Evolutionary conservation across 2,888 invertebrate genomes (phyloP), one percentile per base, ranked within the genome.

Genomic region (Hesperia comma): DNA sequence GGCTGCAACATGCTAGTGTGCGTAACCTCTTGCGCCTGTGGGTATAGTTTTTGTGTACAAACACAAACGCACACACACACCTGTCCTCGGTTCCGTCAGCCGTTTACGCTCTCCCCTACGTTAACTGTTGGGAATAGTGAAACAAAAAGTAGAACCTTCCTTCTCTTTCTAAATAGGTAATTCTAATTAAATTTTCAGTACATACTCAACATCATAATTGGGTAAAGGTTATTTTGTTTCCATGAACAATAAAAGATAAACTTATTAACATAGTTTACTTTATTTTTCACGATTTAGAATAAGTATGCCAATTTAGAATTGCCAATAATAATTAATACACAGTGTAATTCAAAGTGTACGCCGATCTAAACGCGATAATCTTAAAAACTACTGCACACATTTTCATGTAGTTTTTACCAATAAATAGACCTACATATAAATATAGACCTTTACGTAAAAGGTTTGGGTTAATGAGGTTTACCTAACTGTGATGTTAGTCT

Each of bases 1-100:
- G 72, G 74, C 74, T 76, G 78, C 78, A 77, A 75, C 77, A 70
- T 74, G 73, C 73, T 67, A 7, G 68, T 74, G 81, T 77, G 80
- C 69, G 77, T 77, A 64, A n/a, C 41, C 61, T 46, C 62, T 71
- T 67, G 67, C 73, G 74, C 12, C 12, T 49, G 49, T 73, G 71
- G 72, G 69, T 68, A 71, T 69, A 68, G 62, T 70, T 74, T 70
- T 69, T 71, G 72, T 74, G 57, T 72, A 72, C 68, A 70, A 70
- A 69, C 70, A 69, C 67, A 55, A 69, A 69, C 68, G 66, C 68
- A 64, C 74, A 26, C 74, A 26, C 26, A 75, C 77, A 77, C 78
- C 75, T 75, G 75, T 75, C 69, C 68, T 73, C 60, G 57, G 69
- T 71, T 72, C 73, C 74, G 73, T 75, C 75, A 74, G 75, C 72